These are phyloP conservation scores for Mercenaria mercenaria DNA, from an alignment of 1,140 invertebrate genomes.

Conservation along the genomic window DNA sequence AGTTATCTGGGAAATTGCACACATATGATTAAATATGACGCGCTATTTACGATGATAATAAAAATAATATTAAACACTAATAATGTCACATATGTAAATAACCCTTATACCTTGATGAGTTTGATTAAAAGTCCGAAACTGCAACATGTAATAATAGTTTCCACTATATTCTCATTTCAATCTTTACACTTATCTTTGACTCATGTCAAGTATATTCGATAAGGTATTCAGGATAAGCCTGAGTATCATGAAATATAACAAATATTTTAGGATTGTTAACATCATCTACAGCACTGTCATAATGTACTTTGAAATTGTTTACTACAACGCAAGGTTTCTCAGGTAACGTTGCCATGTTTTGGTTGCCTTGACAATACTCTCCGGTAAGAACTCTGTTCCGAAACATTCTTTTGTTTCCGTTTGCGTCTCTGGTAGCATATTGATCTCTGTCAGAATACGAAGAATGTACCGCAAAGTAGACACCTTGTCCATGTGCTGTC, in stretches of 20 bases:
- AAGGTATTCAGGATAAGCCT: slow-evolving; percentile 35
- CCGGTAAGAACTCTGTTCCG: not conserved
- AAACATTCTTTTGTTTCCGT: not conserved
- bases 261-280: not conserved
- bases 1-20: too few species aligned
- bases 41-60: too few species aligned
- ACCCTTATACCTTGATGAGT: too few species aligned
- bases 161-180: too few species aligned
- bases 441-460: slow-evolving; percentile 1
- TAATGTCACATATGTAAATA: too few species aligned
- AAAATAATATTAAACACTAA: too few species aligned
- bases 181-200: too few species aligned
- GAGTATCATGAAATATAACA: slow-evolving; percentile 43
- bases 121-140: too few species aligned
- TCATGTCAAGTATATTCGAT: too few species aligned
- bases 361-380: not conserved
- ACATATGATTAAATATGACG: too few species aligned
- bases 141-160: too few species aligned
- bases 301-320: not conserved
- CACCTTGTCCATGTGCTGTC: not conserved
- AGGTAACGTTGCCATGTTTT: not conserved
- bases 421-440: not conserved
- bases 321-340: too few species aligned
- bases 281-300: slow-evolving; percentile 29
- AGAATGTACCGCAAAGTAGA: slow-evolving; percentile 38